These are phyloP conservation scores for Labrus mixtus DNA, from an alignment of 2,113 vertebrate species.

Conservation along the genomic window DNA sequence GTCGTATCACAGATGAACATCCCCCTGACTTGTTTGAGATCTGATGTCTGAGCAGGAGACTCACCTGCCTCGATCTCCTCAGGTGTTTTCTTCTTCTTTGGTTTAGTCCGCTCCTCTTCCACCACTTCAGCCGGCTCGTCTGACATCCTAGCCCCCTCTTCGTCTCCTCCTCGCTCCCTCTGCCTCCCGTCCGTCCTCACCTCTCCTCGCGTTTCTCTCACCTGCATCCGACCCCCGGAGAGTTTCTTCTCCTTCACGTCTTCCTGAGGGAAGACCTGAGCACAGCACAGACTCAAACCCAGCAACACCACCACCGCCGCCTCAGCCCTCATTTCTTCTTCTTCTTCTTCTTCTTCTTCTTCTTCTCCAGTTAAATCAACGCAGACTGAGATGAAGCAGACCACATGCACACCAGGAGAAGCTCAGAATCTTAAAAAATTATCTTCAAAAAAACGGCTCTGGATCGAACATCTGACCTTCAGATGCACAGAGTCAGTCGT, in stretches of 20 bases:
- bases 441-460: neutral
- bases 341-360: slow-evolving; percentile 4
- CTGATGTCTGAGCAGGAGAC: neutral
- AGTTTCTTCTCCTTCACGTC: slow-evolving; percentile 8
- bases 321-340: slow-evolving; percentile 59
- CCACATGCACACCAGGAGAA: slow-evolving; percentile 6
- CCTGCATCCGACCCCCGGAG: slow-evolving; percentile 31
- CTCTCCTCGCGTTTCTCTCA: slow-evolving; percentile 23
- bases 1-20: too few species aligned
- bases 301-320: slow-evolving; percentile 62
- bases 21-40: too few species aligned
- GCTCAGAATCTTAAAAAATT: slow-evolving; percentile 20
- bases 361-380: neutral
- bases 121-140: slow-evolving; percentile 61
- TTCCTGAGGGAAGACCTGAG: slow-evolving; percentile 41
- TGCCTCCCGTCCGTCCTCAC: slow-evolving; percentile 6
- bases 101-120: slow-evolving; percentile 60
- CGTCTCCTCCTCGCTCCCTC: slow-evolving; percentile 1
- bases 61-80: slow-evolving; percentile 82
- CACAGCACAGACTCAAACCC: slow-evolving; percentile 49
- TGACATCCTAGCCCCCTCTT: slow-evolving; percentile 42
- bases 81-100: slow-evolving; percentile 82
- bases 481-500: slow-evolving; percentile 40
- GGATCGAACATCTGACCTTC: slow-evolving; percentile 59
- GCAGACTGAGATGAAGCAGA: neutral